phyloP scores from a whole-genome alignment of 2,797 vertebrate genomes.

The Argentina silus region DNA sequence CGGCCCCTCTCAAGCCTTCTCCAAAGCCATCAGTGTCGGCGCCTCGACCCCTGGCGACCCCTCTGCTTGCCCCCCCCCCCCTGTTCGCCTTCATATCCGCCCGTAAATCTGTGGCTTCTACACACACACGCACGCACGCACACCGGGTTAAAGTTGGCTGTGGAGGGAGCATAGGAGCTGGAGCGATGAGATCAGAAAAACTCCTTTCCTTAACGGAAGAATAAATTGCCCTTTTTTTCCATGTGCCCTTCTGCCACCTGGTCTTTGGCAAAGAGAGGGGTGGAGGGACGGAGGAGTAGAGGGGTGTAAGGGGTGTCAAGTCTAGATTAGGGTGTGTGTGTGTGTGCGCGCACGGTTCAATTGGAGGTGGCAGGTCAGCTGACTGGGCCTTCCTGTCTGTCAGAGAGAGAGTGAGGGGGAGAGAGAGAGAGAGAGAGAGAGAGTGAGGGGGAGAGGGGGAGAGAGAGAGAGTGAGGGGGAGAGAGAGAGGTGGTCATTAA shows the following conservation, averaged over 20 bases:
- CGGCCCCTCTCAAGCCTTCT: conserved; percentile 5
- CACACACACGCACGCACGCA: not conserved
- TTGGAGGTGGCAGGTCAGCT: conserved; percentile 24
- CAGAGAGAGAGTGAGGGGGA: conserved; percentile 20
- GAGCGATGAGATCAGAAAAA: conserved; percentile 27
- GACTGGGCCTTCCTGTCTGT: conserved; percentile 11
- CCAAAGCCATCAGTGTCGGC: conserved; percentile 35
- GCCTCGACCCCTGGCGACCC: conserved; percentile 24
- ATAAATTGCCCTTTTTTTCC: conserved; percentile 40
- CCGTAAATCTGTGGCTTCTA: conserved; percentile 35
- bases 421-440: too few species aligned
- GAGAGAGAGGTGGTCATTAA: conserved; percentile 31
- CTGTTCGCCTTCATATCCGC: conserved; percentile 35
- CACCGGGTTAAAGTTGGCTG: not conserved
- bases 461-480: too few species aligned
- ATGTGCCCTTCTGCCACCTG: conserved; percentile 23
- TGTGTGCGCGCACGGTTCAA: not conserved
- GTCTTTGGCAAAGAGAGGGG: conserved; percentile 10
- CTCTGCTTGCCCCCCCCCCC: not conserved
- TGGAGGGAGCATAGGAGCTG: not conserved
- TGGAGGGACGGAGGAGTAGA: not conserved
- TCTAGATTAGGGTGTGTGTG: not conserved
- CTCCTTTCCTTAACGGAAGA: conserved; percentile 38
- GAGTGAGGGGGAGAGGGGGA: not conserved
- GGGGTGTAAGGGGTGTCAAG: conserved; percentile 1